Conservation (phyloP, 2,888 invertebrate species). For the Mystacides longicornis region DNA sequence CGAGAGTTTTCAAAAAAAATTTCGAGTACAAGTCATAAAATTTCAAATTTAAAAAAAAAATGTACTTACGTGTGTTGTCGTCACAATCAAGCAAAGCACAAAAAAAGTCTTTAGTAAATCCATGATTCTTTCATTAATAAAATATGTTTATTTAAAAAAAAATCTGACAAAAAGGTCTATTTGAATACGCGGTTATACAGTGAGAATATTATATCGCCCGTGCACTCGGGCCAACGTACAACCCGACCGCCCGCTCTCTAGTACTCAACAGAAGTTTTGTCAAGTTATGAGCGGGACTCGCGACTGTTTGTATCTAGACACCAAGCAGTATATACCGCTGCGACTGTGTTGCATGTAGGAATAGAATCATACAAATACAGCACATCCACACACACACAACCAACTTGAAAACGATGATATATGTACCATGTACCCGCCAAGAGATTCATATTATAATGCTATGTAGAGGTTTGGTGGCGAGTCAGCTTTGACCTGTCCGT, state of each 20-base stretch:
- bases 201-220: slow-evolving; percentile 1
- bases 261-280: not conserved
- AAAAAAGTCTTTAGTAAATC: not conserved
- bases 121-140: not conserved
- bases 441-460: no score
- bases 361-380: no score
- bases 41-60: not conserved
- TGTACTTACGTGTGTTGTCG: not conserved
- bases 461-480: no score
- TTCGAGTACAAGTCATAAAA: no score
- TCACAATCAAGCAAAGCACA: not conserved
- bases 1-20: no score
- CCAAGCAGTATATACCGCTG: not conserved
- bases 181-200: not conserved
- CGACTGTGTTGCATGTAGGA: not conserved
- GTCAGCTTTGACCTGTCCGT: no score
- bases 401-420: no score
- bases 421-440: no score
- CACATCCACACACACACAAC: no score
- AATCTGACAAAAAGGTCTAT: no score
- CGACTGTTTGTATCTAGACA: not conserved
- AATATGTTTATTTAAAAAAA: not conserved
- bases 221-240: not conserved
- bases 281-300: not conserved
- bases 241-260: not conserved